Evolutionary conservation across 2,797 vertebrate genomes (phyloP), one percentile per base, ranked within the genome.

Genomic region (Muscicapa comitata): DNA sequence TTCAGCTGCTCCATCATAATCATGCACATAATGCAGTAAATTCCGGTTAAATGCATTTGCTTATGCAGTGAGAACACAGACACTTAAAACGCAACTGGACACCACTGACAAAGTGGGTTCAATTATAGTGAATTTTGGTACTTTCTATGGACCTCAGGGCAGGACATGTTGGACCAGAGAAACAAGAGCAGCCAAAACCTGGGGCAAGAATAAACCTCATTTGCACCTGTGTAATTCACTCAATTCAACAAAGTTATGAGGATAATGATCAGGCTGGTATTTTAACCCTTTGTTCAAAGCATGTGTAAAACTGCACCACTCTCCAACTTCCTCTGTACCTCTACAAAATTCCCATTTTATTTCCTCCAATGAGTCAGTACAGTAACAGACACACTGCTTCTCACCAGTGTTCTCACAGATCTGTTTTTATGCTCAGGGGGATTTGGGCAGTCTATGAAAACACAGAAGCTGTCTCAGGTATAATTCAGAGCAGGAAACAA

Each of bases 401-500:
- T 70, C 68, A 50, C 26, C 7, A 6, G 8, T 17, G 31, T 40
- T 57, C 73, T 62, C 31, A n/a, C 2, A 3, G 53, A 57, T 21
- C 6, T 0, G 0, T 33, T 68, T 63, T 65, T 58, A 72, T 31
- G 47, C 76, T 57, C 26, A 9, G 26, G 72, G 45, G 48, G 50
- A 77, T 42, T 65, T 28, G 61, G 31, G 45, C 1, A 82, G 74
- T 16, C 71, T 53, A 20, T 70, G 53, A 53, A 89, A 91, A 77
- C 58, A 72, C 19, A 29, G 12, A 47, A 68, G 31, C 19, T 91
- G 67, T 24, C 45, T 5, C 0, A 29, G 68, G 23, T 15, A 2
- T 47, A 86, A 93, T 54, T 80, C 73, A 75, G 57, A 94, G 50
- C 55, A 80, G 65, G 47, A 86, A 96, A 47, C 54, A 80, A 86